These are phyloP conservation scores for Garra rufa DNA, from an alignment of 2,113 vertebrate genomes.

Conservation along the genomic window DNA sequence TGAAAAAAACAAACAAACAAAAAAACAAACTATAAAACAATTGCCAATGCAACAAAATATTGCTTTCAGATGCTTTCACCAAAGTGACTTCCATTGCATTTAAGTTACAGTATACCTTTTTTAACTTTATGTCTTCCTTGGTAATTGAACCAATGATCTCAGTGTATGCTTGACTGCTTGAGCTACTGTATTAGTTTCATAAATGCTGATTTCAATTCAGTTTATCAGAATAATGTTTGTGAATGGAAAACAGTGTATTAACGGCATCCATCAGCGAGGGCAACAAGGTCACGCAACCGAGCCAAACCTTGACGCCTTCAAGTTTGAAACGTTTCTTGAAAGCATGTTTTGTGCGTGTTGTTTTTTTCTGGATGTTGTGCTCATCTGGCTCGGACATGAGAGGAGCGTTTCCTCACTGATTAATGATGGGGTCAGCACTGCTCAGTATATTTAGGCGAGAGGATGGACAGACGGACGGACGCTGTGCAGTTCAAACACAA, in stretches of 20 bases:
- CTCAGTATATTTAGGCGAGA: constrained; percentile 43
- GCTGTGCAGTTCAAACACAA: constrained; percentile 79
- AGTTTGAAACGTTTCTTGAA: neutral
- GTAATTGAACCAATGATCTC: neutral
- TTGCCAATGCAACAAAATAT: no score
- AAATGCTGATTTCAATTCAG: neutral
- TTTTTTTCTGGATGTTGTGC: neutral
- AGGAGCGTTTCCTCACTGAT: constrained; percentile 30
- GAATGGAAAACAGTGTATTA: neutral
- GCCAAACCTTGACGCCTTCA: neutral
- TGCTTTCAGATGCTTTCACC: neutral
- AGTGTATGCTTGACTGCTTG: neutral
- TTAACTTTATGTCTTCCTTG: neutral
- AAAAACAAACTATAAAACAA: no score
- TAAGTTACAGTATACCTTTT: neutral
- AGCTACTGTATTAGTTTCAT: neutral
- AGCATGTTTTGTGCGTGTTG: neutral
- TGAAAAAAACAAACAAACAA: no score
- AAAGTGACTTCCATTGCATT: neutral
- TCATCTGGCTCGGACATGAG: neutral
- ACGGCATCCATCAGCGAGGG: neutral
- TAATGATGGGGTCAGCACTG: constrained; percentile 36
- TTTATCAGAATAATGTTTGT: neutral
- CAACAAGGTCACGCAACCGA: neutral
- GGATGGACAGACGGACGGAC: constrained; percentile 30